phyloP scores from a whole-genome alignment of 2,113 vertebrate genomes.

The Sarotherodon lohbergeri region DNA sequence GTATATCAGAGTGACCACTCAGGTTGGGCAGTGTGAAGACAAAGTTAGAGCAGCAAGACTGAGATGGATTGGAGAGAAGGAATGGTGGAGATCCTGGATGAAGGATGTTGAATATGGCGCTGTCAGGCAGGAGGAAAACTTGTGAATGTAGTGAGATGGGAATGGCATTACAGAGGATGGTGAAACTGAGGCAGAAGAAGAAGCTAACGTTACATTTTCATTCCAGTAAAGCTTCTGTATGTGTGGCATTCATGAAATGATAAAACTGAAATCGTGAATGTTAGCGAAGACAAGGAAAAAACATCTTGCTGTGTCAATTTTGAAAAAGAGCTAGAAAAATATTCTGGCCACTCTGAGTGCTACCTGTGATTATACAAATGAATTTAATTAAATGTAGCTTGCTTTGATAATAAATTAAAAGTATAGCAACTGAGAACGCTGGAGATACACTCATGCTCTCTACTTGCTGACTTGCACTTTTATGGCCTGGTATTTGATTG shows the following conservation, averaged over 20 bases:
- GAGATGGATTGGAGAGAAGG: background rate
- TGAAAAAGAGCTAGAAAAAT: background rate
- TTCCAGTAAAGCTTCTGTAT: background rate
- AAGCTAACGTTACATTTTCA: background rate
- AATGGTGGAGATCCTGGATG: background rate
- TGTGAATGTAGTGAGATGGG: rapidly evolving
- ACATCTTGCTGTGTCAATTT: background rate
- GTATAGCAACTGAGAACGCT: background rate
- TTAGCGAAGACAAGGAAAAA: background rate
- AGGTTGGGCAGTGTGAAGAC: background rate
- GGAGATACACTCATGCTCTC: background rate
- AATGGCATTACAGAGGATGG: rapidly evolving
- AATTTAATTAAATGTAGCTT: rapidly evolving
- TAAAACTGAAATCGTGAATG: background rate
- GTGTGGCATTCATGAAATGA: background rate
- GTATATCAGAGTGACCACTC: background rate
- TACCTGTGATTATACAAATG: background rate
- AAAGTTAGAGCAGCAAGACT: background rate
- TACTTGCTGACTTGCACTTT: background rate
- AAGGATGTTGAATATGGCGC: background rate
- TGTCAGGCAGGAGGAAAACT: background rate
- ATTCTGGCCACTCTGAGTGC: rapidly evolving
- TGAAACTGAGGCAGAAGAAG: background rate
- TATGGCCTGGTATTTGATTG: background rate
- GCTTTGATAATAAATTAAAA: background rate